These are phyloP conservation scores for Xyliphius kryptos DNA, from an alignment of 2,113 vertebrate species.

Conservation along the genomic window DNA sequence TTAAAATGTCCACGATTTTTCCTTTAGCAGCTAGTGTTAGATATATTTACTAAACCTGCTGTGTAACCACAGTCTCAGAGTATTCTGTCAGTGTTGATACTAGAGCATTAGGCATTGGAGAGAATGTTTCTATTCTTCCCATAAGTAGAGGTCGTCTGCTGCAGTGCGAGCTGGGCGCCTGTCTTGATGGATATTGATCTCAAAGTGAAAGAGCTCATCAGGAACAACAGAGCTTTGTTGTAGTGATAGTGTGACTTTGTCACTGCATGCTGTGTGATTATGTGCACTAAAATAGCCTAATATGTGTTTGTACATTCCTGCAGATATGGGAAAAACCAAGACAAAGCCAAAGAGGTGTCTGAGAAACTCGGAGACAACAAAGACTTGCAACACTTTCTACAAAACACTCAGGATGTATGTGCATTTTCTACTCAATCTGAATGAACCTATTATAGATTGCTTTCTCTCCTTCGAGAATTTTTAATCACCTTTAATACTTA, in stretches of 20 bases:
- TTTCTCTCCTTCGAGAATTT: no score
- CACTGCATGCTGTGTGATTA: no score
- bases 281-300: no score
- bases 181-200: slow-evolving; percentile 62
- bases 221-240: no score
- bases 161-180: slow-evolving; percentile 44
- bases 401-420: slow-evolving; percentile 87
- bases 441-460: no score
- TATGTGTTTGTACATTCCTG: no score
- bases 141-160: slow-evolving; percentile 49
- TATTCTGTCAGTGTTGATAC: slow-evolving; percentile 41
- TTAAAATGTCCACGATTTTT: background rate
- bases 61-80: slow-evolving; percentile 14
- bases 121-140: slow-evolving; percentile 39
- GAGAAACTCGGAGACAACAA: slow-evolving; percentile 79
- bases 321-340: slow-evolving; percentile 67
- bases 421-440: no score
- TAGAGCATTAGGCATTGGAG: slow-evolving; percentile 36
- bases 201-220: slow-evolving; percentile 23
- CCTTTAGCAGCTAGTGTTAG: slow-evolving; percentile 20
- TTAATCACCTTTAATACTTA: no score
- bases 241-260: no score
- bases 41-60: slow-evolving; percentile 10
- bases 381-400: slow-evolving; percentile 85
- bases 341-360: slow-evolving; percentile 69